Evolutionary conservation across 2,113 vertebrate genomes (phyloP).

Genomic region (Chaetodon trifascialis): DNA sequence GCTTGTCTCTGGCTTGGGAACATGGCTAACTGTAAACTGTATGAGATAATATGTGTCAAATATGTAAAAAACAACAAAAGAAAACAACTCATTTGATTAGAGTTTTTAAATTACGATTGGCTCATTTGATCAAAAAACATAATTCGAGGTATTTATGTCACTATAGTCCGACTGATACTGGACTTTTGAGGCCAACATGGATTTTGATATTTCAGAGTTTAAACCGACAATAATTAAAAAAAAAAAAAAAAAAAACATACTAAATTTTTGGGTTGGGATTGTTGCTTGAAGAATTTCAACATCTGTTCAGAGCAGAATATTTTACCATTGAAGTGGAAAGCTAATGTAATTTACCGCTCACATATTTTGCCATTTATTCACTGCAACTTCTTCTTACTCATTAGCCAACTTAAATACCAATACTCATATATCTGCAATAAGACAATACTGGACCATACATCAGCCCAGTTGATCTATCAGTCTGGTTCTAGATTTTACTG

Average conservation of each 20-base stretch:
- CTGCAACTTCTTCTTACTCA: background rate
- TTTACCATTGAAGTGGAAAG: background rate
- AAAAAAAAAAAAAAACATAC: too few relatives aligned
- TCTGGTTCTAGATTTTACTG: background rate
- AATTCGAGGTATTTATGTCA: background rate
- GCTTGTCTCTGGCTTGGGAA: background rate
- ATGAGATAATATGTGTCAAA: background rate
- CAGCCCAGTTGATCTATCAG: background rate
- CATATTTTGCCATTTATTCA: background rate
- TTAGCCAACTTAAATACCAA: background rate
- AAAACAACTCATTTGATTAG: background rate
- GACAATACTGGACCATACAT: background rate
- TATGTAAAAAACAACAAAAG: too few relatives aligned
- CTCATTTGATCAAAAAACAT: background rate
- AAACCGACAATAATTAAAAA: background rate
- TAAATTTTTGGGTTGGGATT: too few relatives aligned
- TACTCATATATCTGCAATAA: background rate
- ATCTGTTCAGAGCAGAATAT: background rate
- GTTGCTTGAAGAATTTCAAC: background rate
- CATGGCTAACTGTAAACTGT: background rate
- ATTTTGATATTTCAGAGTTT: background rate
- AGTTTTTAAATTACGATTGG: background rate
- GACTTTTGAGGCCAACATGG: background rate
- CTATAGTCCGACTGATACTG: background rate
- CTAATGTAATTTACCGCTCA: background rate